Evolutionary conservation across 2,888 invertebrate species (phyloP).

Genomic region (Drosophila formosana): DNA sequence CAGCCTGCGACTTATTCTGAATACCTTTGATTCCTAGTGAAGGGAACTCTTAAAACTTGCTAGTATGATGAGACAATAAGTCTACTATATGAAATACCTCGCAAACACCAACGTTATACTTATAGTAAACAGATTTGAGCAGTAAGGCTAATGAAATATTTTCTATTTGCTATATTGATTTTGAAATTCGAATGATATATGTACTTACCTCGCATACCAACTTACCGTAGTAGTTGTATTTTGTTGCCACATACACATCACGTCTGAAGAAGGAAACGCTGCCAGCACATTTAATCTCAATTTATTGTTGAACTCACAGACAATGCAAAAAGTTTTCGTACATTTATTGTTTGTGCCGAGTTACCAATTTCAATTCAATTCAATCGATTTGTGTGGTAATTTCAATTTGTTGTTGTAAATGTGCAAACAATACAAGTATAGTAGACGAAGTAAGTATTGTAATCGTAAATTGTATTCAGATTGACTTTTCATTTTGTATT

Average conservation of each 20-base stretch:
- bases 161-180: not conserved
- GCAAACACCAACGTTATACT: too few relatives aligned
- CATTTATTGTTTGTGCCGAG: constrained; percentile 48
- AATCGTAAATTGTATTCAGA: constrained; percentile 49
- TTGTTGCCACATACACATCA: not conserved
- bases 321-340: constrained; percentile 61
- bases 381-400: constrained; percentile 44
- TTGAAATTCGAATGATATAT: not conserved
- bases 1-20: too few relatives aligned
- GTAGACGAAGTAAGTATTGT: constrained; percentile 23
- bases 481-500: constrained; percentile 22
- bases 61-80: too few relatives aligned
- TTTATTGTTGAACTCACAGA: constrained; percentile 62
- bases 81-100: too few relatives aligned
- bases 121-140: too few relatives aligned
- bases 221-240: not conserved
- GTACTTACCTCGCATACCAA: constrained; percentile 1
- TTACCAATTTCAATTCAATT: constrained; percentile 57
- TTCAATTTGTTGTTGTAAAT: constrained; percentile 42
- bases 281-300: constrained; percentile 53
- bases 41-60: too few relatives aligned
- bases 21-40: too few relatives aligned
- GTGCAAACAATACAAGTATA: constrained; percentile 44
- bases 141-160: not conserved
- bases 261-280: constrained; percentile 9